Conservation (phyloP, 2,888 invertebrate genomes). For the Therioaphis trifolii region DNA sequence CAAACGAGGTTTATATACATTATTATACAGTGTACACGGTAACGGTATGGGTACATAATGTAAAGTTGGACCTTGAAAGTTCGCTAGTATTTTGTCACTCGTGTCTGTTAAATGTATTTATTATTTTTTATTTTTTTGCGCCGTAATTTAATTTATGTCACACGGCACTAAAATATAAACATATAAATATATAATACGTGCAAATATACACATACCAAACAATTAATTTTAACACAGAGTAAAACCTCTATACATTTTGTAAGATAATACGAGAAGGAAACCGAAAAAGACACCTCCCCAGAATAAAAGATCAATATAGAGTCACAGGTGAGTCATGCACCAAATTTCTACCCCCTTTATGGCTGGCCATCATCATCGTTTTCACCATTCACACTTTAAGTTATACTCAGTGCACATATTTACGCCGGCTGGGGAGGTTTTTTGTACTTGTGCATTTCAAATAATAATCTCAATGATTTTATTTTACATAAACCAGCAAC, state of each 20-base stretch:
- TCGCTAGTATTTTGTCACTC: conserved; percentile 35
- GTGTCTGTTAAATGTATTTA: conserved; percentile 22
- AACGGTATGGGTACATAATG: conserved; percentile 4
- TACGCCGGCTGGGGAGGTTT: no score
- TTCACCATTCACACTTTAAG: background rate
- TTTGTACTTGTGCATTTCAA: no score
- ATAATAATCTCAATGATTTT: no score
- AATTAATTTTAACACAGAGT: background rate
- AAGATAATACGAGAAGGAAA: background rate
- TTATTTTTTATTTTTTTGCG: conserved; percentile 7
- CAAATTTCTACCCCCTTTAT: conserved; percentile 49
- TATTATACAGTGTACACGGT: background rate
- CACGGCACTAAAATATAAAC: no score
- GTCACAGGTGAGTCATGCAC: conserved; percentile 57
- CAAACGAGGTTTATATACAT: conserved; percentile 7
- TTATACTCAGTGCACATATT: background rate
- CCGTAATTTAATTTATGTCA: background rate
- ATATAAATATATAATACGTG: background rate
- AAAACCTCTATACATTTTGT: background rate
- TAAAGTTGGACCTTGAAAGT: conserved; percentile 56
- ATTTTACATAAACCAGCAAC: no score
- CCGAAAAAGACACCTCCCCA: conserved; percentile 29
- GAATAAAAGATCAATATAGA: conserved; percentile 54
- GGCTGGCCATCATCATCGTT: background rate
- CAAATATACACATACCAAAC: background rate